Base-by-base conservation (phyloP, 2,113 vertebrate species). In the Gnathonemus longibarbis region DNA sequence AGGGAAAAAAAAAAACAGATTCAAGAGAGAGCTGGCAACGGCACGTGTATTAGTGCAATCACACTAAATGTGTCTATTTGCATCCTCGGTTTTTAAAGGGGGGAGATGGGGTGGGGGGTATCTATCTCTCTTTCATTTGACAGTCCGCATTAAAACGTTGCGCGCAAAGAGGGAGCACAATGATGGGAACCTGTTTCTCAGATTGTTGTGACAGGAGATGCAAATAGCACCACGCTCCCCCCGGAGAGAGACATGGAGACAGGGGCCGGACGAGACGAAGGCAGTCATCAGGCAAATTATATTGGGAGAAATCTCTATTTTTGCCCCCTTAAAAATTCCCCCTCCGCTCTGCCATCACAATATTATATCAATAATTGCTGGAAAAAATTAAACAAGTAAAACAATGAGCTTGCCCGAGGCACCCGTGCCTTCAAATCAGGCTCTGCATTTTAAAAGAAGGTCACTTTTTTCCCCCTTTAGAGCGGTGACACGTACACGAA, bases 401-500 rank as follows among this genome's bases (percentile, higher is more conserved):
- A 96, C 93, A 94, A 96, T 96, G 93, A 94, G 91, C 92, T 91
- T 91, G 95, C 96, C 96, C 31, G 39, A 89, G 94, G 95, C 94
- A 91, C 35, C 0, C 0, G 93, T 93, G 94, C 93, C 93, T 93
- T 94, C 91, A 94, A 94, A 94, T 96, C 92, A 91, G 92, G 95
- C 95, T 96, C 93, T 94, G 95, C 96, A 96, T 97, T 97, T 97
- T 95, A 96, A 95, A 94, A 92, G 94, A 96, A 96, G 96, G 95
- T 97, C 96, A 95, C 96, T 96, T 95, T 95, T 94, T 94, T 90
- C 13, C 92, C 92, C 92, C 94, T 94, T 95, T 93, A 96, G 95
- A 95, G 97, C 96, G 94, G 95, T 98, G 97, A 98, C 97, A 98
- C 93, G 93, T 96, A 96, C 96, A 95, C 95, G 95, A 96, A 96